Base-by-base conservation (phyloP, 1,140 invertebrate species). In the Caerostris extrusa region DNA sequence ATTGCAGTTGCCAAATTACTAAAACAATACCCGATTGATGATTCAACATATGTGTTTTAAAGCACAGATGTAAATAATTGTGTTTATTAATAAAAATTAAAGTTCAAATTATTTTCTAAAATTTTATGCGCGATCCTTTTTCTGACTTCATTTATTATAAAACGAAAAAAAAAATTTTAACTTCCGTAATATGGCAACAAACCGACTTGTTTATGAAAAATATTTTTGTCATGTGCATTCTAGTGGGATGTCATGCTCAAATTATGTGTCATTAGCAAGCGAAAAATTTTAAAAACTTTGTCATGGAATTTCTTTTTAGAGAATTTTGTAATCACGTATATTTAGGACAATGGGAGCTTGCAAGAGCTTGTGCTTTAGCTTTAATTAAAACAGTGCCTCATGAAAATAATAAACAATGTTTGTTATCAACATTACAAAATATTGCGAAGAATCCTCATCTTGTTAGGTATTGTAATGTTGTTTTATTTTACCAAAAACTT, bases 311-410 rank as follows among this genome's bases (percentile, higher is more conserved):
- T 88, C 55, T 93, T 14, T 88, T 55, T 19, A 81, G 85, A 81
- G 92, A 93, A 89, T 88, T 93, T 89, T 89, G 85, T 34, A 93
- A 93, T 67, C 92, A 93, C 89, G 69, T 81, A 14, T 93, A 93
- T 82, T 89, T 93, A 56, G 92, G 92, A 53, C 92, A 93, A n/a
- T 93, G 92, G 92, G 92, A 93, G 19, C 60, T 93, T 17, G 92
- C 92, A 12, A 83, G 92, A 89, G 92, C 92, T 55, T 93, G 85
- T 64, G 91, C 83, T 34, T 60, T 92, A 19, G 19, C 85, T 88
- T 81, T 93, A 88, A 81, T 88, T 17, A 88, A 88, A 64, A 58
- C 5, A 57, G 60, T 89, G 5, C 14, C 8, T 90, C 34, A 61
- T 34, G 67, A 88, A 67, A 82, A 19, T 61, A 34, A 5, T n/a